phyloP scores from a whole-genome alignment of 1,140 invertebrate species.

The Neodiprion fabricii region DNA sequence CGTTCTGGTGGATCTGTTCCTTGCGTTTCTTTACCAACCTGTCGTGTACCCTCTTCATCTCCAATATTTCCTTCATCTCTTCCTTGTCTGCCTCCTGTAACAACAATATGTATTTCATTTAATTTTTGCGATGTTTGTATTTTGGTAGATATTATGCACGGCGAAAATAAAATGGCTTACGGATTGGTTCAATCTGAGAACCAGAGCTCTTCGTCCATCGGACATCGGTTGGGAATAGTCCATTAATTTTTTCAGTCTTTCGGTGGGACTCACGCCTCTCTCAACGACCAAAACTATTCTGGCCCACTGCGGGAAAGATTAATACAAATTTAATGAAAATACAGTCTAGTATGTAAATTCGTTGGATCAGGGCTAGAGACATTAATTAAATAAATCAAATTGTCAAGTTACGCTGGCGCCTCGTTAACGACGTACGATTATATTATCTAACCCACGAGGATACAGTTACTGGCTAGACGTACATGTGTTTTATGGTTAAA shows the following conservation, averaged over 20 bases:
- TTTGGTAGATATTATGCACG: neutral
- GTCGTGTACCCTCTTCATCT: conserved; percentile 87
- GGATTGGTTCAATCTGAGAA: conserved; percentile 83
- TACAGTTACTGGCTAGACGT: no score
- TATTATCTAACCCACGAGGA: no score
- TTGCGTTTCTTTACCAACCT: conserved; percentile 74
- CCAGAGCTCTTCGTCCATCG: conserved; percentile 85
- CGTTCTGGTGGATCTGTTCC: conserved; percentile 27
- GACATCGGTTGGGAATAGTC: conserved; percentile 97
- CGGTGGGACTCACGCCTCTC: conserved; percentile 87
- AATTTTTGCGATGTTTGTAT: conserved; percentile 7
- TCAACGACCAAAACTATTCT: conserved; percentile 96
- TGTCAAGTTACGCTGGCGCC: no score
- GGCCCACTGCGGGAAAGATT: conserved; percentile 79
- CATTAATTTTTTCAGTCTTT: conserved; percentile 83
- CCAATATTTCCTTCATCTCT: conserved; percentile 92
- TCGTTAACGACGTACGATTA: no score
- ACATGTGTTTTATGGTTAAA: no score
- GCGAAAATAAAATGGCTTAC: conserved; percentile 59
- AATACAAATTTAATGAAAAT: conserved; percentile 9
- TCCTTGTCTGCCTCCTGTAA: conserved; percentile 87
- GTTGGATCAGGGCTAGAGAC: neutral
- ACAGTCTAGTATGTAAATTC: conserved; percentile 6
- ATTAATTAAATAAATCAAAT: no score
- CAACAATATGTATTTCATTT: conserved; percentile 33